These are phyloP conservation scores for Leptodactylus fuscus DNA, from an alignment of 2,113 vertebrate species.

Conservation along the genomic window DNA sequence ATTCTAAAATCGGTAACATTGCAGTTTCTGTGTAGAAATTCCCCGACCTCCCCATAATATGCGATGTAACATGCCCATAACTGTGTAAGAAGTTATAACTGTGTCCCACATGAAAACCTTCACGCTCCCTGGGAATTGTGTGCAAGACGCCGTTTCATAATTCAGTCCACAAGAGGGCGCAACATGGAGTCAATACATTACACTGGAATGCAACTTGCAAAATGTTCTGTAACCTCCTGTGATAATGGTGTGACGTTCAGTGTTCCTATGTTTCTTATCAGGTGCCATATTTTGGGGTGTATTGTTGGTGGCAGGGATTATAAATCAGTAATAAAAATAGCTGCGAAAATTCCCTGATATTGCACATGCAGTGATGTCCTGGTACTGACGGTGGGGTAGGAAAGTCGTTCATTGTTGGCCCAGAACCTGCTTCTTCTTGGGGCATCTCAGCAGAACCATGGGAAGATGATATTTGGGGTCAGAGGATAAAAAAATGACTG, in stretches of 20 bases:
- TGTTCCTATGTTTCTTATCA: not conserved
- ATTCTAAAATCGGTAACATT: too few species aligned
- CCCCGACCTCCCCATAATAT: too few species aligned
- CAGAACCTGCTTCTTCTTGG: too few species aligned
- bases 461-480: too few species aligned
- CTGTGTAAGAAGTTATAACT: too few species aligned
- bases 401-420: too few species aligned
- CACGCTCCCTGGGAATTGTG: not conserved
- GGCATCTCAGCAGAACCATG: too few species aligned
- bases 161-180: slow-evolving; percentile 43
- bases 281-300: not conserved
- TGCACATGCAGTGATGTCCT: not conserved
- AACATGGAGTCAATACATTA: not conserved
- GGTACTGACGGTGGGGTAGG: not conserved
- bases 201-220: not conserved
- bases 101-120: not conserved
- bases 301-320: not conserved
- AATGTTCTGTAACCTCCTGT: not conserved
- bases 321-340: not conserved
- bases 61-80: too few species aligned
- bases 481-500: too few species aligned
- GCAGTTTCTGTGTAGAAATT: too few species aligned
- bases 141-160: not conserved
- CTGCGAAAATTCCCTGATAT: not conserved
- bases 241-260: not conserved